Conservation (phyloP, 2,113 vertebrate species). For the Sialia sialis region DNA sequence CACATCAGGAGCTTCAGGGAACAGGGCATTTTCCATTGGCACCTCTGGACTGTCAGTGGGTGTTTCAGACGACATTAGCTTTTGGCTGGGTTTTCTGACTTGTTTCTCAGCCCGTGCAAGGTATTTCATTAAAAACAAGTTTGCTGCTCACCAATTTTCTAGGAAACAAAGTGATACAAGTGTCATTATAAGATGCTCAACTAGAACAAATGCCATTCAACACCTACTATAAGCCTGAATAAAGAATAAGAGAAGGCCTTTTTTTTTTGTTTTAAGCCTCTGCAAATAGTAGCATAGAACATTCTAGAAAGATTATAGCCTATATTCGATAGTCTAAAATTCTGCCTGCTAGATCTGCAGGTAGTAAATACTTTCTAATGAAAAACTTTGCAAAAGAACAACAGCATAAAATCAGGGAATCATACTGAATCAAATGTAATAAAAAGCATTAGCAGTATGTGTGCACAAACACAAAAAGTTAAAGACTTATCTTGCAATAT, state of each 20-base stretch:
- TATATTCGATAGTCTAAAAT: not conserved
- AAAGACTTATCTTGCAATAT: accelerated
- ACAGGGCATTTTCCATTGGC: not conserved
- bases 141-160: not conserved
- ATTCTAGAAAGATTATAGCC: not conserved
- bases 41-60: not conserved
- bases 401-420: not conserved
- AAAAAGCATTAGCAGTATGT: not conserved
- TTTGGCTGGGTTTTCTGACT: not conserved
- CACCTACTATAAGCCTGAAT: not conserved
- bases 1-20: not conserved
- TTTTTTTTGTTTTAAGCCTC: not conserved
- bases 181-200: not conserved
- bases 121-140: not conserved
- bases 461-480: not conserved
- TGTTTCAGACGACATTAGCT: slow-evolving; percentile 50
- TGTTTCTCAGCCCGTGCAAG: not conserved
- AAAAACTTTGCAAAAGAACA: not conserved
- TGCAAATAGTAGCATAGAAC: not conserved
- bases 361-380: not conserved
- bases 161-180: not conserved
- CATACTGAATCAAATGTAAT: not conserved
- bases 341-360: not conserved
- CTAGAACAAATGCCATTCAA: not conserved
- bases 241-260: not conserved